A percentile compares a stretch with the other conserved stretches of the same genome.
These are phyloP conservation scores for Amphiprion percula DNA, from an alignment of 2,113 vertebrate genomes.

Conservation along the genomic window DNA sequence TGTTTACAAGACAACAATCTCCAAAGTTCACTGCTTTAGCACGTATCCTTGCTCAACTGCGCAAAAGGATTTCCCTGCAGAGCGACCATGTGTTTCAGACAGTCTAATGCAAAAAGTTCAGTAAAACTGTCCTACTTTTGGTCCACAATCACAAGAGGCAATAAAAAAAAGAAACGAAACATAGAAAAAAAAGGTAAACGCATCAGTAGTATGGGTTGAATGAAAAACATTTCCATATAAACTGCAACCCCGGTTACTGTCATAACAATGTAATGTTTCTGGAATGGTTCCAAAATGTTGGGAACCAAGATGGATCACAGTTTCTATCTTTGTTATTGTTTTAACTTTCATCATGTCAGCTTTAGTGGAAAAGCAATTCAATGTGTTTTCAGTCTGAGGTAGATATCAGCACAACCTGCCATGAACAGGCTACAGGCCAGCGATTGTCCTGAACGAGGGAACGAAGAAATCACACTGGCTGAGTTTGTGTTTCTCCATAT, in stretches of 20 bases:
- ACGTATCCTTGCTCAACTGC: no score
- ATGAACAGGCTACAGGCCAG: conserved; percentile 59
- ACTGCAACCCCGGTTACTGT: no score
- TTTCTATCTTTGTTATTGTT: not conserved
- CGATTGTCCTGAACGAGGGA: conserved; percentile 67
- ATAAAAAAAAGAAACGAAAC: not conserved
- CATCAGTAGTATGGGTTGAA: not conserved
- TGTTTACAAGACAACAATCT: not conserved
- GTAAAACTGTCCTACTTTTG: no score
- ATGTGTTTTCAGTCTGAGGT: conserved; percentile 56
- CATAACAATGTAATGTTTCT: not conserved
- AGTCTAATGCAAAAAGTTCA: no score
- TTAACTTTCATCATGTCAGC: not conserved
- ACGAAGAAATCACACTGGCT: conserved; percentile 55
- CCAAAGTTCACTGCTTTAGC: not conserved
- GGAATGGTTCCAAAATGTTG: not conserved
- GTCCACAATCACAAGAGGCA: no score
- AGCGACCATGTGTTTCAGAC: no score
- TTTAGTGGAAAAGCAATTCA: conserved; percentile 1
- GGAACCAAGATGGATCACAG: not conserved
- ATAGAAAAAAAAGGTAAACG: not conserved
- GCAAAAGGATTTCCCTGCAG: no score
- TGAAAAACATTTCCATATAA: no score
- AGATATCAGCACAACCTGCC: conserved; percentile 18
- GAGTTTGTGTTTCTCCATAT: conserved; percentile 77